Evolutionary conservation across 2,113 vertebrate genomes (phyloP), one percentile per base, ranked within the genome.

Genomic region (Gracilinanus agilis): DNA sequence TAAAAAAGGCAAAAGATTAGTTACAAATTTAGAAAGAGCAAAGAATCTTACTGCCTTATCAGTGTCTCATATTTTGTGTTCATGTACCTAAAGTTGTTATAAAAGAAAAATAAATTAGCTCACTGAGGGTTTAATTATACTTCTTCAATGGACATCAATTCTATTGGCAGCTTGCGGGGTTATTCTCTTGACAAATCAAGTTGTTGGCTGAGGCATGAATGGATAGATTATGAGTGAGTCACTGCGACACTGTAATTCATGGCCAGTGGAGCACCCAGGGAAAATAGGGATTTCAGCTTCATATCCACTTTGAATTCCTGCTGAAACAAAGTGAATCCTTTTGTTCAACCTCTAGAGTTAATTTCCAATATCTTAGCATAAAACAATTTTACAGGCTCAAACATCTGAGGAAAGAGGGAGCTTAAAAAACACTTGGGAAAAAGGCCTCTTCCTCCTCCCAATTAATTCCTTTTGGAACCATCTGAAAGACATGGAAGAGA

Each of bases 161-260:
- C 94, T 97, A 98, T 98, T 98, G 98, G 98, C 98, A 98, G 97
- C 95, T 98, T 96, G 92, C 95, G 97, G 96, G 96, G 88, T 97
- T 94, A 96, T 97, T 98, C 98, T 98, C 98, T 94, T 98, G 98
- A 99, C 98, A 99, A 98, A 99, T 99, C 98, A 99, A 98, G 98
- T 98, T 98, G 98, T 98, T 98, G 98, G 98, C 97, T 98, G 98
- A 99, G 98, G 98, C 98, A 96, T 98, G 98, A 99, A 98, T 98
- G 98, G 98, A 98, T 98, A 99, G 96, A 98, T 99, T 98, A 98
- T 97, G 98, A 99, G 98, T 96, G 92, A 98, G 98, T 98, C 97
- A 96, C 98, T 53, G 11, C 98, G 98, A 99, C 90, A 96, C 98
- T 98, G 97, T 98, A 98, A 99, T 98, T 99, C 98, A 96, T 98